A percentile compares a stretch with the other conserved stretches of the same genome.
Conservation (phyloP, 2,888 invertebrate genomes). For the Corythucha ciliata region DNA sequence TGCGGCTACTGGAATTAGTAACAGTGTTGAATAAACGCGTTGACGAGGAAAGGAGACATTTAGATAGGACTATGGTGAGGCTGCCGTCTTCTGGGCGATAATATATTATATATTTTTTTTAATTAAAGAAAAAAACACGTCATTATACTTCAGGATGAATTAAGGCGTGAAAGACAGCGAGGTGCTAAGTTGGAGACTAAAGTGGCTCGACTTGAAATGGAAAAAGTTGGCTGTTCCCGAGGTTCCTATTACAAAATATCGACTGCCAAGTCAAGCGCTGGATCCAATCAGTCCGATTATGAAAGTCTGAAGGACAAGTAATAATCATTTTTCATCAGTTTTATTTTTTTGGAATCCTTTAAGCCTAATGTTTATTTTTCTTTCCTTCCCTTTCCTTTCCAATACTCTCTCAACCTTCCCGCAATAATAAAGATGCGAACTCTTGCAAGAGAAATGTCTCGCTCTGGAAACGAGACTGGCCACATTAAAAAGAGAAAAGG, state of each 20-base stretch:
- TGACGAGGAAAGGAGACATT: slow-evolving; percentile 46
- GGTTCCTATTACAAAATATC: slow-evolving; percentile 37
- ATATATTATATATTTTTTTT: too few relatives aligned
- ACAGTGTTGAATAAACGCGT: slow-evolving; percentile 49
- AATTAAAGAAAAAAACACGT: too few relatives aligned
- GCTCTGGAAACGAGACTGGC: slow-evolving; percentile 53
- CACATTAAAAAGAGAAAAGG: slow-evolving; percentile 55
- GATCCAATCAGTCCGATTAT: slow-evolving; percentile 21
- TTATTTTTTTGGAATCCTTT: too few relatives aligned
- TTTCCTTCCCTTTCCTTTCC: too few relatives aligned
- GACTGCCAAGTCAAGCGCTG: slow-evolving; percentile 21
- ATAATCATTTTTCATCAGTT: neutral
- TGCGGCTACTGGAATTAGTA: slow-evolving; percentile 51
- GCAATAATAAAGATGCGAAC: slow-evolving; percentile 46
- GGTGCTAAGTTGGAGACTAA: slow-evolving; percentile 50
- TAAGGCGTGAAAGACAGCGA: slow-evolving; percentile 46
- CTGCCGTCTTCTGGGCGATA: too few relatives aligned
- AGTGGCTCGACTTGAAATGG: slow-evolving; percentile 48
- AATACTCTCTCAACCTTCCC: too few relatives aligned
- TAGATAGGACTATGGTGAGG: slow-evolving; percentile 24
- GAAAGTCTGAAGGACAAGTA: slow-evolving; percentile 26
- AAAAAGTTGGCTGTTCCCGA: slow-evolving; percentile 41
- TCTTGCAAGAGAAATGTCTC: slow-evolving; percentile 57
- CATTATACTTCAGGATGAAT: slow-evolving; percentile 31
- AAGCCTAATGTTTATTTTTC: too few relatives aligned